phyloP scores from a whole-genome alignment of 2,888 invertebrate species.

The Tiphia femorata region DNA sequence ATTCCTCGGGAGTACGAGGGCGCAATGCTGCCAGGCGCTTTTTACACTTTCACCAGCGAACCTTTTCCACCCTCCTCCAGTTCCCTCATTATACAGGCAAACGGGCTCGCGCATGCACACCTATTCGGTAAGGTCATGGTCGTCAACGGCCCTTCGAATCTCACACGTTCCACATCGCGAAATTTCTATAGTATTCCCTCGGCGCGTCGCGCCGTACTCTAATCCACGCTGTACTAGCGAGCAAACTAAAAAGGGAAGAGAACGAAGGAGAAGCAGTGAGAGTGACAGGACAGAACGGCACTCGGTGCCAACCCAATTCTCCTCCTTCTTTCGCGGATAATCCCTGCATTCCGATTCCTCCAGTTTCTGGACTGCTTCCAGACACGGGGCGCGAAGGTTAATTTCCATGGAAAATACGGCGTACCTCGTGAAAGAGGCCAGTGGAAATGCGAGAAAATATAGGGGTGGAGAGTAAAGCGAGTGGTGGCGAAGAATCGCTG shows the following conservation, averaged over 20 bases:
- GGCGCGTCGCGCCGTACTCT: neutral
- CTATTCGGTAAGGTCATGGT: constrained; percentile 48
- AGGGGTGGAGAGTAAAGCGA: neutral
- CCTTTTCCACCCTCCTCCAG: no score
- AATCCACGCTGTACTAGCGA: no score
- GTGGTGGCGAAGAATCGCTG: neutral
- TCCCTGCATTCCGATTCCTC: neutral
- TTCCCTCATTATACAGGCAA: no score
- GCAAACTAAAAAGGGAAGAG: no score
- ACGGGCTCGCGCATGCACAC: no score
- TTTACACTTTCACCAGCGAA: no score
- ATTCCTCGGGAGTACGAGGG: no score
- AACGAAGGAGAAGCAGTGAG: neutral
- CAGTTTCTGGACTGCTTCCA: neutral
- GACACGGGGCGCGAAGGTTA: neutral
- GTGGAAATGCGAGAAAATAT: neutral
- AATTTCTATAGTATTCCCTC: neutral
- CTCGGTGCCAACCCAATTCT: constrained; percentile 45
- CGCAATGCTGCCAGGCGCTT: no score
- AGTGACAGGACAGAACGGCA: neutral
- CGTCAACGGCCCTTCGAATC: constrained; percentile 33
- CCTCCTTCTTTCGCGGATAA: constrained; percentile 33
- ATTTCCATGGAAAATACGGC: neutral
- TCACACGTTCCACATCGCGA: constrained; percentile 15
- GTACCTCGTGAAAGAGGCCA: neutral